phyloP scores from a whole-genome alignment of 2,113 vertebrate genomes.

The Anhinga anhinga region DNA sequence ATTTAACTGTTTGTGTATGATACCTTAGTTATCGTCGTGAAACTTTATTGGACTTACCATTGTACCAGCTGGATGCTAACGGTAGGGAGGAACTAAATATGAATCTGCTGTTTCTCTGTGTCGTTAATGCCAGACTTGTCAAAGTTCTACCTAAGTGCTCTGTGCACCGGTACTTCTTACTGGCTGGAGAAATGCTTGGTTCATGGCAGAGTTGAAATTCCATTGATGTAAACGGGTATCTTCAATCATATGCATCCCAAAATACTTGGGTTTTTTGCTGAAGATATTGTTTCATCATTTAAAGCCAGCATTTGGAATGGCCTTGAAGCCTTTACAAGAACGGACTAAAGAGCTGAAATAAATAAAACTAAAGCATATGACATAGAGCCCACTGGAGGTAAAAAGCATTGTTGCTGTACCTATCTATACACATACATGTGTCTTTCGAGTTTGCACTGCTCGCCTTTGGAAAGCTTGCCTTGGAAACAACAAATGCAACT shows the following conservation, averaged over 20 bases:
- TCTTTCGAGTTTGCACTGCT: not conserved
- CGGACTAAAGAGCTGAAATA: not conserved
- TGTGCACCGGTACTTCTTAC: not conserved
- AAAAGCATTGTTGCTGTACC: not conserved
- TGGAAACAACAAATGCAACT: not conserved
- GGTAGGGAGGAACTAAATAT: not conserved
- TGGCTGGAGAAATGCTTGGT: not conserved
- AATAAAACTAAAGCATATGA: not conserved
- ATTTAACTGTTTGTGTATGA: not conserved
- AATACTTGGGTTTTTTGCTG: not conserved
- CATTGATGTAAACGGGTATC: not conserved
- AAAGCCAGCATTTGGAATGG: not conserved
- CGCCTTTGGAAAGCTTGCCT: not conserved
- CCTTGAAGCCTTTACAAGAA: not conserved
- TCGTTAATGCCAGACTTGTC: not conserved
- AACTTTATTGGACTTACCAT: not conserved
- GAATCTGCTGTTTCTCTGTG: not conserved
- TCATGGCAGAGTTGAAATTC: not conserved
- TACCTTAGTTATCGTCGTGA: not conserved
- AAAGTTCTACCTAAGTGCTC: not conserved
- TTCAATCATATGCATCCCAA: not conserved
- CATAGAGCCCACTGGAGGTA: not conserved
- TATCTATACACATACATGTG: accelerated
- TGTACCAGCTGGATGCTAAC: not conserved
- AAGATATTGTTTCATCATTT: not conserved